Evolutionary conservation across 2,888 invertebrate genomes (phyloP), one percentile per base, ranked within the genome.

Genomic region (Rotaria magnacalcarata): DNA sequence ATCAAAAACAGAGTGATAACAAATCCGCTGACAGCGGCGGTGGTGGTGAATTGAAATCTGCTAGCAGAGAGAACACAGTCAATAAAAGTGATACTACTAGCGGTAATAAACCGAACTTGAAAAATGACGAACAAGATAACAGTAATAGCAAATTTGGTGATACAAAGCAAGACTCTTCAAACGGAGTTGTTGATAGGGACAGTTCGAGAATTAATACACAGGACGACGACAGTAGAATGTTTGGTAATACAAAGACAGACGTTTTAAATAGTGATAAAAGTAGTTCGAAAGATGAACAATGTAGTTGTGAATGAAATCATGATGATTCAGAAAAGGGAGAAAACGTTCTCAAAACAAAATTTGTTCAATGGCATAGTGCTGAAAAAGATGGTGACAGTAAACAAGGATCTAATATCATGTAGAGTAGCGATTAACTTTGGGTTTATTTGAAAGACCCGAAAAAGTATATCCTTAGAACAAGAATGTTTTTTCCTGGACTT

Each of bases 401-500:
- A 80, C 80, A 47, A 88, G 99, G 99, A 24, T 99, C 99, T 87
- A 99, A 98, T 91, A 99, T 47, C 92, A 94, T 89, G 98, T 98
- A 99, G 99, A 93, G 92, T 90, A 94, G 94, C 87, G 96, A 97
- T 88, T 98, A 97, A 0, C 93, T 99, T 21, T 97, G 96, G 90
- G 94, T 94, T 89, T 99, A 99, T 92, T 93, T 99, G 89, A 96
- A 96, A 91, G 97, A 99, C 91, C 99, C 99, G 88, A 99, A 98
- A 93, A 98, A 98, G 92, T 99, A 96, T 93, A 99, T 98, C 93
- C 97, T 97, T 87, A 98, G 98, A 89, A 99, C 98, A 88, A 99
- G 99, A 92, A 99, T 99, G 98, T 95, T 99, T 91, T 99, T 99
- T 90, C 97, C 97, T 88, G 97, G 97, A 88, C 92, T 98, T 90